These are phyloP conservation scores for Pseudoatta argentina DNA, from an alignment of 1,140 invertebrate species.

Conservation along the genomic window DNA sequence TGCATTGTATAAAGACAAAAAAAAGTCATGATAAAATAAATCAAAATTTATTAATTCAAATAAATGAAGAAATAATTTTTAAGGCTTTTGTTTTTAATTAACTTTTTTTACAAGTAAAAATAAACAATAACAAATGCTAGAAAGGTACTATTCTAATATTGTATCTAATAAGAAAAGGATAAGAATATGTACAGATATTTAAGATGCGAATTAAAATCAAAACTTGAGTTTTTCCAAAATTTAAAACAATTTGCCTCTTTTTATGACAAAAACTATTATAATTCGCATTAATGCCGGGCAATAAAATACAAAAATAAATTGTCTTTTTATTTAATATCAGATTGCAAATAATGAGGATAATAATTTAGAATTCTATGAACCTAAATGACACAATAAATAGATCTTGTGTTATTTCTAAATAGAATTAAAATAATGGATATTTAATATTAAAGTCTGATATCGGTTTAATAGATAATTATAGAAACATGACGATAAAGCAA, in stretches of 20 bases:
- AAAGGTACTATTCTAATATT: background rate
- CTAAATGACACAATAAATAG: background rate
- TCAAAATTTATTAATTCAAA: background rate
- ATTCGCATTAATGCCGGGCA: too few relatives aligned
- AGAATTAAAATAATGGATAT: background rate
- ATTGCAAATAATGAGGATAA: background rate
- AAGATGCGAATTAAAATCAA: background rate
- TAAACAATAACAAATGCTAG: background rate
- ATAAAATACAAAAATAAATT: too few relatives aligned
- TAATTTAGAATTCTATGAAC: background rate
- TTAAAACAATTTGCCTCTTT: too few relatives aligned
- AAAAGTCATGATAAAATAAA: background rate
- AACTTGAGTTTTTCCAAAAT: too few relatives aligned
- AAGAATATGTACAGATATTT: background rate
- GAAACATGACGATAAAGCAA: background rate
- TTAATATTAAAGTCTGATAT: conserved; percentile 5
- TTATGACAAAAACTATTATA: too few relatives aligned
- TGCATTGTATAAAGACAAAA: background rate
- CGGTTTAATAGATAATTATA: background rate
- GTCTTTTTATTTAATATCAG: background rate
- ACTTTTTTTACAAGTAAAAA: background rate
- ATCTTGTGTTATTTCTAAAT: background rate
- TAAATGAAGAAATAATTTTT: background rate
- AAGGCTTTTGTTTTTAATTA: background rate
- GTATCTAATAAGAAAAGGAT: background rate